Evolutionary conservation across 2,797 vertebrate species (phyloP).

Genomic region (Philypnodon macrostomus): DNA sequence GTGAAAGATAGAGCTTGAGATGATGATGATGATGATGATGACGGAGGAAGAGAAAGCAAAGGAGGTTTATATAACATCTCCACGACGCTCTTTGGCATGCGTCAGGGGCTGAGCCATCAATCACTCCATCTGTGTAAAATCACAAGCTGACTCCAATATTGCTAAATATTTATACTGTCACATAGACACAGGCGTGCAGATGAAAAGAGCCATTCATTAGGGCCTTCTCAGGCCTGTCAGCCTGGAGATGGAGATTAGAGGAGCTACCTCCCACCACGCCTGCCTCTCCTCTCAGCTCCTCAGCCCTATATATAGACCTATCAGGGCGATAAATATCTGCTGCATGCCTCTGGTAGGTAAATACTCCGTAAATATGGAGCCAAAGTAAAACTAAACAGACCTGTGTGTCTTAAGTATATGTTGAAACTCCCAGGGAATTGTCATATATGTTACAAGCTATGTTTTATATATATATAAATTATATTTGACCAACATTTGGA

Average conservation of each 20-base stretch:
- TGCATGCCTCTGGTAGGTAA: slow-evolving; percentile 94
- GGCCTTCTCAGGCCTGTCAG: slow-evolving; percentile 97
- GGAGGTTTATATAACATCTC: slow-evolving; percentile 83
- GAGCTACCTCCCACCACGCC: slow-evolving; percentile 95
- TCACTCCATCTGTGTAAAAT: slow-evolving; percentile 99
- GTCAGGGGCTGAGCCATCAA: slow-evolving; percentile 90
- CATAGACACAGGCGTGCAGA: slow-evolving; percentile 96
- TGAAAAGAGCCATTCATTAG: slow-evolving; percentile 99
- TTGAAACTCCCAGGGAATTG: slow-evolving; percentile 38
- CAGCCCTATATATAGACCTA: slow-evolving; percentile 93
- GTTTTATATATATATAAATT: slow-evolving; percentile 14
- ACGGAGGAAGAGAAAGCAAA: slow-evolving; percentile 58
- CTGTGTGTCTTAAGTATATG: slow-evolving; percentile 35
- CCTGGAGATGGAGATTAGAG: slow-evolving; percentile 96
- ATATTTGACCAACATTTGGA: slow-evolving; percentile 15
- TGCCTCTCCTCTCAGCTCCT: slow-evolving; percentile 73
- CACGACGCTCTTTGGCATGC: slow-evolving; percentile 88
- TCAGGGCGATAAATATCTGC: slow-evolving; percentile 95
- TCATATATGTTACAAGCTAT: too few relatives aligned
- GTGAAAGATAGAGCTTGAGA: slow-evolving; percentile 64
- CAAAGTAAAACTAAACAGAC: slow-evolving; percentile 89
- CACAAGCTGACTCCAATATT: slow-evolving; percentile 96
- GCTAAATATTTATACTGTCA: slow-evolving; percentile 99
- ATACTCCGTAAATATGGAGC: slow-evolving; percentile 95
- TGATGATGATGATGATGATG: slow-evolving; percentile 65